Evolutionary conservation across 2,888 invertebrate genomes (phyloP), one percentile per base, ranked within the genome.

Genomic region (Sarcophaga subvicina): DNA sequence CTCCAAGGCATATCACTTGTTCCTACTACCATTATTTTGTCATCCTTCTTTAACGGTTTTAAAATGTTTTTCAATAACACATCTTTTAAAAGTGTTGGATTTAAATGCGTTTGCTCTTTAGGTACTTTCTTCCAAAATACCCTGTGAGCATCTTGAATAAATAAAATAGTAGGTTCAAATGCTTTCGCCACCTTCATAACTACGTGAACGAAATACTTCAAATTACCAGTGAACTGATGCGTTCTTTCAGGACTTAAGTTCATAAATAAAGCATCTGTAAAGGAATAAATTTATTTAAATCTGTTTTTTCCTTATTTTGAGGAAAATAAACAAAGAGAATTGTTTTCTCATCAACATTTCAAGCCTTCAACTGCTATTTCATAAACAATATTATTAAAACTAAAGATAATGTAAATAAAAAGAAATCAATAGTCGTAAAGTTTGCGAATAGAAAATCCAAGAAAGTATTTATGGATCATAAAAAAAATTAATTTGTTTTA

Each of bases 161-260:
- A 94, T 71, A 96, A 93, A 4, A 96, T 94, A 2, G 95, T 93
- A 0, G 96, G 96, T 89, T 96, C 95, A 66, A 95, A 91, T 8
- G 95, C 93, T 88, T 94, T 93, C 0, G 94, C 93, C 84, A 95
- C 95, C 94, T 96, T 96, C 89, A 94, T 94, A 17, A 96, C 93
- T 8, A 96, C 92, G 90, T 96, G 95, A 79, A 95, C 91, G 60
- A 96, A 93, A 94, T 96, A 95, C 84, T 95, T 95, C 27, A 96
- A 92, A 0, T 96, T 94, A 27, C 95, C 94, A 89, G 95, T 95
- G 90, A 95, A 95, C 89, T 94, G 94, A 54, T 94, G 94, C 0
- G 94, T 94, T 78, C 95, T 94, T 89, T 96, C 96, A 0, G 96
- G 94, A 47, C 95, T 95, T n/a, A 96, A 92, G 90, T 96, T 95